Percentiles rank a stretch among this genome's conserved stretches.
phyloP scores from a whole-genome alignment of 2,113 vertebrate species.

The Microtus oregoni region DNA sequence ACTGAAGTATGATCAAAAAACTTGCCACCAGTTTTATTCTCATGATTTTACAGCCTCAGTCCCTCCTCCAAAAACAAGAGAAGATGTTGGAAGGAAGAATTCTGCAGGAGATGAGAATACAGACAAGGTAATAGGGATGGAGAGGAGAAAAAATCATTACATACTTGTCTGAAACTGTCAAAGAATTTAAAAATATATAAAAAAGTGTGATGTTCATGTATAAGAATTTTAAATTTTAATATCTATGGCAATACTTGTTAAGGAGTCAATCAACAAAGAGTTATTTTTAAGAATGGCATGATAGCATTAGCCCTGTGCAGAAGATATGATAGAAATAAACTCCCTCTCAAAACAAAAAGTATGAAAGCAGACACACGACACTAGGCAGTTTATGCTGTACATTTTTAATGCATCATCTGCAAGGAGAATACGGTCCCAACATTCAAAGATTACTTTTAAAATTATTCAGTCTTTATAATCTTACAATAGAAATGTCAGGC shows the following conservation, averaged over 20 bases:
- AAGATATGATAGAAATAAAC: background rate
- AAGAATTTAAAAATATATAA: background rate
- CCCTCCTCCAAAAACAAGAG: background rate
- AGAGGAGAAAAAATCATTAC: background rate
- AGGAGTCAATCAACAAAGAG: background rate
- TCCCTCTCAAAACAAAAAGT: background rate
- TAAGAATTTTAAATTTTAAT: background rate
- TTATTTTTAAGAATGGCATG: background rate
- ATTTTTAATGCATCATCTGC: background rate
- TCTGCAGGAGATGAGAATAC: background rate
- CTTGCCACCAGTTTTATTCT: background rate
- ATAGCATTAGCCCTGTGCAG: background rate
- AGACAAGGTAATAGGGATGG: no score
- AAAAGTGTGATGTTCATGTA: background rate
- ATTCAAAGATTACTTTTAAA: conserved; percentile 11
- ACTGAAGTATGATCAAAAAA: background rate
- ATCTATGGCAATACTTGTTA: background rate
- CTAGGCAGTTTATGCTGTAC: background rate
- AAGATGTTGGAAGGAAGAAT: background rate
- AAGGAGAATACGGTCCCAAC: background rate
- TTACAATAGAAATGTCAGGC: background rate
- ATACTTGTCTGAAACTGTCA: background rate
- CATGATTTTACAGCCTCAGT: background rate
- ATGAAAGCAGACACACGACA: background rate
- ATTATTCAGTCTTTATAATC: background rate